Base-by-base conservation (phyloP, 30 jellyfish, hydroid and myxozoan genomes). In the Chrysaora quinquecirrha region DNA sequence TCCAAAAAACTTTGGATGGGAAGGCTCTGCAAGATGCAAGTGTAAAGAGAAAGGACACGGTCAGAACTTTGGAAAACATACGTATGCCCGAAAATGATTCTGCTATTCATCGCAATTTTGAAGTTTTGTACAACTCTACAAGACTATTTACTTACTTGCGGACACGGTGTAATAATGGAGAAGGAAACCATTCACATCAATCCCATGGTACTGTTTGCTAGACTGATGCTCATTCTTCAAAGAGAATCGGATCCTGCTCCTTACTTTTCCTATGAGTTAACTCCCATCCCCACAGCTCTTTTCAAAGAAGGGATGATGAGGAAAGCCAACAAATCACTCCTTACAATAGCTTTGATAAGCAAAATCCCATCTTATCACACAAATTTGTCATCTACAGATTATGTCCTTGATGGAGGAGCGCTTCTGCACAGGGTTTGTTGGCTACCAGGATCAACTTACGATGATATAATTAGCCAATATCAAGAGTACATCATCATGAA, bases 351-450 rank as follows among this genome's bases (percentile, higher is more conserved):
- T 48, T 34, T 82, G 54, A 52, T 52, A 52, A 52, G 25, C 29
- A 52, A 52, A 52, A 3, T 52, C 68, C 68, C 68, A 52, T 52
- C 68, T 52, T 20, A 52, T 52, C 68, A 52, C 12, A 77, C 70
- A 48, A 72, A 77, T 18, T 30, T 23, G 30, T 23, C 68, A 32
- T 20, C 38, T 63, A 50, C 86, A 63, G 48, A 56, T 48, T 82
- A 63, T 82, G 90, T 82, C 54, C 65, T 69, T 38, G 90, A 82
- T 82, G 84, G 93, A 38, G 93, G 93, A 25, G 93, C 91, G 67
- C 89, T 71, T 38, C 71, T 82, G 82, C 89, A 79, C 64, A 32
- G 65, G 43, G 75, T 79, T 23, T 21, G 46, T 19, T 66, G 76
- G 90, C 46, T 66, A 33, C 34, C 30, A 21, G 43, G 48, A 6